Evolutionary conservation across 2,888 invertebrate species (phyloP).

Genomic region (Drosophila macrothrix): DNA sequence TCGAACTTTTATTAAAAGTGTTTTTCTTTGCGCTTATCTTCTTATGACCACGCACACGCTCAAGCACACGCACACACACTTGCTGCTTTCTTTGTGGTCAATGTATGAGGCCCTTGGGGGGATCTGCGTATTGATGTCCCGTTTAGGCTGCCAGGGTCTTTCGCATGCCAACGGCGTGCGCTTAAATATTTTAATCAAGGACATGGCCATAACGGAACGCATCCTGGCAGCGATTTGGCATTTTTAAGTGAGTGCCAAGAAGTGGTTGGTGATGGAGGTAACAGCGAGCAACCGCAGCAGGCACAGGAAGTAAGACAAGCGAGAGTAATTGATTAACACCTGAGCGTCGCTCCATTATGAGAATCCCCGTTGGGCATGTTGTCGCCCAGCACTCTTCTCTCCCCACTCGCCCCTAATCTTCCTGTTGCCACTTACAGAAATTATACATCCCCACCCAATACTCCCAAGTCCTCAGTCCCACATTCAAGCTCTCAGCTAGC

Average conservation of each 20-base stretch:
- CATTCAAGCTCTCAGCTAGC: constrained; percentile 11
- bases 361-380: constrained; percentile 35
- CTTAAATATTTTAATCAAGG: constrained; percentile 62
- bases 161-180: constrained; percentile 45
- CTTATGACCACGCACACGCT: constrained; percentile 18
- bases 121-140: constrained; percentile 21
- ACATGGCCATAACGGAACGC: constrained; percentile 41
- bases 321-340: constrained; percentile 71
- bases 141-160: constrained; percentile 21
- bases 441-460: constrained; percentile 31
- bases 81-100: constrained; percentile 7
- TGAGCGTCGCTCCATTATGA: constrained; percentile 59
- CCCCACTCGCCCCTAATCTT: not conserved
- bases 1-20: constrained; percentile 65
- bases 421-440: constrained; percentile 58
- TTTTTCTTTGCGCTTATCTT: constrained; percentile 59
- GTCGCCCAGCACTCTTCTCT: constrained; percentile 24
- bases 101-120: constrained; percentile 1
- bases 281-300: not conserved
- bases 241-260: constrained; percentile 29
- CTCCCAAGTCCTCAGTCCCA: not conserved
- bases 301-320: constrained; percentile 17
- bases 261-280: not conserved
- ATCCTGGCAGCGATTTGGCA: constrained; percentile 40
- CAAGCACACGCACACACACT: constrained; percentile 1